Evolutionary conservation across 2,797 vertebrate genomes (phyloP).

Genomic region (Chlorospingus flavigularis): DNA sequence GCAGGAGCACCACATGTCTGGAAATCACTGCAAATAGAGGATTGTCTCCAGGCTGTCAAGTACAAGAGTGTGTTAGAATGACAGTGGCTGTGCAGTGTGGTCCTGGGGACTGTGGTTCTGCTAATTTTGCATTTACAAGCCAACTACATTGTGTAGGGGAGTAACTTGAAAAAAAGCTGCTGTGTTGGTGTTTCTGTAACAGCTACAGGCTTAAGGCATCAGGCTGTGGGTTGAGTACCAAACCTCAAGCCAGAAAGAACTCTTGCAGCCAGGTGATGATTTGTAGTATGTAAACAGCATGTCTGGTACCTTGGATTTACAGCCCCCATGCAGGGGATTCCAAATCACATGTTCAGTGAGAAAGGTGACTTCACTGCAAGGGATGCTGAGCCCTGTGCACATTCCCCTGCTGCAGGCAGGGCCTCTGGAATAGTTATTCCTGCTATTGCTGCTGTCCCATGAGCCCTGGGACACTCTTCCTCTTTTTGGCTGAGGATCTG

Average conservation of each 20-base stretch:
- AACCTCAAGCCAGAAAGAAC: not conserved
- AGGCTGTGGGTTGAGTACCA: not conserved
- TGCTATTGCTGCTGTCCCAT: not conserved
- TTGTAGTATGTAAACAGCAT: not conserved
- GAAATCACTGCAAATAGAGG: not conserved
- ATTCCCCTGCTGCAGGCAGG: not conserved
- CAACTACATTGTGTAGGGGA: not conserved
- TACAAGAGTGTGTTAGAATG: not conserved
- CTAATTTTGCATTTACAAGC: not conserved
- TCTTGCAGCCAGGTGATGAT: not conserved
- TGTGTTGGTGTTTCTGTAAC: not conserved
- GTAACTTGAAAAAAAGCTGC: not conserved
- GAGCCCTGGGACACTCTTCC: not conserved
- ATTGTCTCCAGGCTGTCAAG: not conserved
- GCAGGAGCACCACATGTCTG: not conserved
- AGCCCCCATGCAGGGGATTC: not conserved
- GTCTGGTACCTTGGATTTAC: not conserved
- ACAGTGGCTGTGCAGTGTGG: not conserved
- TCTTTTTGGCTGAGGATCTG: not conserved
- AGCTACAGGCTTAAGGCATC: not conserved
- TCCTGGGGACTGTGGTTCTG: not conserved
- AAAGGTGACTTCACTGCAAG: not conserved
- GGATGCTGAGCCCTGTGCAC: not conserved
- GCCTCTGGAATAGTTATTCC: not conserved
- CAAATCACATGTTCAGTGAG: fast-evolving